phyloP scores from a whole-genome alignment of 2,797 vertebrate species.

The Podarcis siculus region DNA sequence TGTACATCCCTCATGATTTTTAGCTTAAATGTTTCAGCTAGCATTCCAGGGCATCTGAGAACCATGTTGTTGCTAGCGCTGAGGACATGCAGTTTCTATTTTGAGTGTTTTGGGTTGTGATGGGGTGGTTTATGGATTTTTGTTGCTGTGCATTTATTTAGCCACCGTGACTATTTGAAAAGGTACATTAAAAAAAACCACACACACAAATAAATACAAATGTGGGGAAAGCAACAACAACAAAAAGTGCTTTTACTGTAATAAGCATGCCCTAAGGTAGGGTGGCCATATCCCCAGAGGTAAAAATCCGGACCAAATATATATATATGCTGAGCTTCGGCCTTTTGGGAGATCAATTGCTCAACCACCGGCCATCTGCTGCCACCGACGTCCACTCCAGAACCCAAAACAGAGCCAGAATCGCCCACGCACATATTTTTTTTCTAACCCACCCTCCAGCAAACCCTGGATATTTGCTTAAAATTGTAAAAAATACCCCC shows the following conservation, averaged over 20 bases:
- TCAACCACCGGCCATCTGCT: no score
- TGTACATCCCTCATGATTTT: neutral
- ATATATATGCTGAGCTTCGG: neutral
- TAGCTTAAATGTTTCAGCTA: neutral
- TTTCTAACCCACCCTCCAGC: no score
- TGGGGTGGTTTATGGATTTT: neutral
- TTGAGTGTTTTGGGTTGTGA: neutral
- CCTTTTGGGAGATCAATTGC: no score
- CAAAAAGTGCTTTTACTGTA: neutral
- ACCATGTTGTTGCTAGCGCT: no score
- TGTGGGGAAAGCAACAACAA: neutral
- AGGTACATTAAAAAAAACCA: neutral
- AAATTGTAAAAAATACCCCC: no score
- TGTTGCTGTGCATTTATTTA: neutral
- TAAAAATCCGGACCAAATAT: no score
- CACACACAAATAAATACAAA: neutral
- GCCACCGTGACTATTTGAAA: neutral
- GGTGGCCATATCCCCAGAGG: neutral
- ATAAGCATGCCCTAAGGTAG: neutral
- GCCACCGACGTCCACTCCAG: no score
- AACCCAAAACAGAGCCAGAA: no score
- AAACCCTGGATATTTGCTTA: no score
- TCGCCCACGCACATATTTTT: no score
- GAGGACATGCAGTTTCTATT: neutral
- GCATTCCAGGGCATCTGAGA: neutral